Conservation (phyloP, 2,113 vertebrate genomes). For the Crocuta crocuta region DNA sequence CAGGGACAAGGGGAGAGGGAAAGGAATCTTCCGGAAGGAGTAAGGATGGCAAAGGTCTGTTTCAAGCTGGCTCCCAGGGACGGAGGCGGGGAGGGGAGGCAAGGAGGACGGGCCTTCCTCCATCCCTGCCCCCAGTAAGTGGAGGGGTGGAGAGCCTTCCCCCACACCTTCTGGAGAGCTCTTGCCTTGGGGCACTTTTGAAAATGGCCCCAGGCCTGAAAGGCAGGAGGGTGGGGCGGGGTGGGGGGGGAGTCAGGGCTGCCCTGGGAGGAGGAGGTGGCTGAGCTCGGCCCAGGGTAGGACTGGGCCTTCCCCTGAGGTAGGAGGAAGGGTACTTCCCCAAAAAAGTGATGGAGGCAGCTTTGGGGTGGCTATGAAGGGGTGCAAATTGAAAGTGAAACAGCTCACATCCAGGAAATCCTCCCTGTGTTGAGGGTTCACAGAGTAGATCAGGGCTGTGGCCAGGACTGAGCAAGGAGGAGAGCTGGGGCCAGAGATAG, state of each 20-base stretch:
- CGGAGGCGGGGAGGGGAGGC: not conserved
- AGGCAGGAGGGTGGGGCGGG: too few relatives aligned
- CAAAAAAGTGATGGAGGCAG: not conserved
- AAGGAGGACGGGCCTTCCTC: not conserved
- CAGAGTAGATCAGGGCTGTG: not conserved
- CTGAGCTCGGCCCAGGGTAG: not conserved
- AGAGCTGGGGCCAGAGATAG: not conserved
- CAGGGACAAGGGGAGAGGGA: not conserved
- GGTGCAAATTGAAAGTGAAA: constrained; percentile 76
- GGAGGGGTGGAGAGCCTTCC: not conserved
- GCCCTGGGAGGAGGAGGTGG: not conserved
- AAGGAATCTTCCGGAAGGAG: not conserved
- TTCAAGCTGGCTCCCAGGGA: not conserved
- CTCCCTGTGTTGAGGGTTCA: not conserved
- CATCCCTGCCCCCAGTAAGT: not conserved
- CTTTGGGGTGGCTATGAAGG: not conserved
- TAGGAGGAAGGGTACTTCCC: not conserved
- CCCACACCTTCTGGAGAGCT: not conserved
- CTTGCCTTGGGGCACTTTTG: not conserved
- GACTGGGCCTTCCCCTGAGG: not conserved
- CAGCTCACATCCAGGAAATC: constrained; percentile 44
- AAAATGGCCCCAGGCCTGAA: not conserved
- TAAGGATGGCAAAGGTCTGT: not conserved
- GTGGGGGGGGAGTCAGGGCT: not conserved
- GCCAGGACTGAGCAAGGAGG: not conserved